phyloP scores from a whole-genome alignment of 2,113 vertebrate genomes.

The Lepus timidus region DNA sequence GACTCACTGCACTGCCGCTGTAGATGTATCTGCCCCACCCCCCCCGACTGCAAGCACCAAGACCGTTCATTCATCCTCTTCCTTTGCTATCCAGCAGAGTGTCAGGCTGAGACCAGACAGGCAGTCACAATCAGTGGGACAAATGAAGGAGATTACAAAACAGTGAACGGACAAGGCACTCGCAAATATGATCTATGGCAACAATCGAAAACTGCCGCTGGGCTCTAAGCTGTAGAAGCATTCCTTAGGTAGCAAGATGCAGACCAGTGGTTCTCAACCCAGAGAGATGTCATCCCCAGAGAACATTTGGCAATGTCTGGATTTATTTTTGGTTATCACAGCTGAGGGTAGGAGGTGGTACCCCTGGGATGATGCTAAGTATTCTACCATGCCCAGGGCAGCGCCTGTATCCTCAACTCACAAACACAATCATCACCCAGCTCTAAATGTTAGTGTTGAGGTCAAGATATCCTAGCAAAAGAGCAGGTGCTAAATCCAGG shows the following conservation, averaged over 20 bases:
- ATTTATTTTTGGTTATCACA: background rate
- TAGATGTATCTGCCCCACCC: background rate
- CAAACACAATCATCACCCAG: background rate
- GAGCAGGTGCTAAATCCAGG: background rate
- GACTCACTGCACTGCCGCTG: fast-evolving
- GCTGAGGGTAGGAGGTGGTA: too few species aligned
- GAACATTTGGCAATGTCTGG: background rate
- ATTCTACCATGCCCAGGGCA: background rate
- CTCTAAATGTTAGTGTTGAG: background rate
- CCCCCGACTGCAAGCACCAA: background rate
- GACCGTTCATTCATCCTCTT: background rate
- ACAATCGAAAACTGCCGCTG: background rate
- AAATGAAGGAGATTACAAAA: background rate
- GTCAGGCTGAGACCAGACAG: background rate
- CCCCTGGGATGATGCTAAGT: background rate
- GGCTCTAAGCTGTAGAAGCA: background rate
- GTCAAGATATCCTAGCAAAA: background rate
- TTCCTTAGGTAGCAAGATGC: background rate
- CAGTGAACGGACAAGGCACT: background rate
- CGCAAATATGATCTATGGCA: background rate
- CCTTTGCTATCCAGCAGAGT: background rate
- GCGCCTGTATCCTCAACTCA: background rate
- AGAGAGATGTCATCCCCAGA: background rate
- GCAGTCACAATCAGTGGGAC: fast-evolving
- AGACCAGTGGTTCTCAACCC: background rate